phyloP scores from a whole-genome alignment of 1,140 invertebrate genomes.

The Sitodiplosis mosellana region DNA sequence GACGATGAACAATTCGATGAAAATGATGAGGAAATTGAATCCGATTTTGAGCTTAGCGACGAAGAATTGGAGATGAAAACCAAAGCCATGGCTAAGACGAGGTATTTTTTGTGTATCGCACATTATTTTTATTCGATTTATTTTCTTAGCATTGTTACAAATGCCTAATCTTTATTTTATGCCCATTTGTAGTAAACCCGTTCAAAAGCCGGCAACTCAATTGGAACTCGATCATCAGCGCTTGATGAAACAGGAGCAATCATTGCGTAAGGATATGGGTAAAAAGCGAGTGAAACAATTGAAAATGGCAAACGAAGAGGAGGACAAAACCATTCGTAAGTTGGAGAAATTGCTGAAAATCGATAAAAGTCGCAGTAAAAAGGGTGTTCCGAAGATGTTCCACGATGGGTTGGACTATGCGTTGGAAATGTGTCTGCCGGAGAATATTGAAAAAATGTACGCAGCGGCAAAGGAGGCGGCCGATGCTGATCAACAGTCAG shows the following conservation, averaged over 20 bases:
- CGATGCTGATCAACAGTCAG: conserved; percentile 27
- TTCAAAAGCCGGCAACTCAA: not conserved
- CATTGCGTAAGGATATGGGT: conserved; percentile 32
- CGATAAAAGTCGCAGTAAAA: conserved; percentile 56
- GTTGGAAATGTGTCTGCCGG: conserved; percentile 62
- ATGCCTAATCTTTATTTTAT: not conserved
- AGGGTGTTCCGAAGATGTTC: conserved; percentile 51
- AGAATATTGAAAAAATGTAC: conserved; percentile 41
- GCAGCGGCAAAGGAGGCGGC: conserved; percentile 41
- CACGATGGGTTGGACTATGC: conserved; percentile 79
- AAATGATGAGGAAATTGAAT: conserved; percentile 20
- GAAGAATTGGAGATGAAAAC: conserved; percentile 12
- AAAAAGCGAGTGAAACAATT: conserved; percentile 41
- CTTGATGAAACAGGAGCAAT: conserved; percentile 26
- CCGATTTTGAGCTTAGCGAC: conserved; percentile 18
- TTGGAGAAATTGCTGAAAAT: conserved; percentile 70
- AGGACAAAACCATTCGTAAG: conserved; percentile 61
- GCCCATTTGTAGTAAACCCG: not conserved
- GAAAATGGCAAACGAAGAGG: conserved; percentile 48
- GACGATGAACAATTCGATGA: not conserved
- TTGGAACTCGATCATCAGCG: conserved; percentile 15
- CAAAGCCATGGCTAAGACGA: not conserved
- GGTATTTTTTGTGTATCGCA: no score
- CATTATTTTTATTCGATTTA: not conserved
- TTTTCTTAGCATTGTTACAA: not conserved